Evolutionary conservation across 2,113 vertebrate genomes (phyloP), one percentile per base, ranked within the genome.

Genomic region (Lepus europaeus): DNA sequence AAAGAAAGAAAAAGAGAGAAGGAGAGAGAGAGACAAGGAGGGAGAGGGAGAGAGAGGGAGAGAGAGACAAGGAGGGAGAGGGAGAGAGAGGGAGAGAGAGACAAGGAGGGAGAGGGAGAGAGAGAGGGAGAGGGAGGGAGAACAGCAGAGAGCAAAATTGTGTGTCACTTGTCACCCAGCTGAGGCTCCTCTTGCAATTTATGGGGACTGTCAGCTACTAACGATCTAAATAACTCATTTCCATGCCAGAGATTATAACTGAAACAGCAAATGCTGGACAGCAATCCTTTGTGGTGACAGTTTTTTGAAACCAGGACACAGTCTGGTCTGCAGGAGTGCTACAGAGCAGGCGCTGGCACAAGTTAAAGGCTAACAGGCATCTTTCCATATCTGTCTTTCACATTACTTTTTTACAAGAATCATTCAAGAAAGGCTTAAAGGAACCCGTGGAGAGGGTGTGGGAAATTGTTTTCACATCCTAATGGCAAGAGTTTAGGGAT

Each of bases 241-340:
- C 78, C 81, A 79, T 84, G 87, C 61, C 80, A 94, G 89, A 78
- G 77, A 88, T 92, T 89, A 96, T 94, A 96, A 91, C 56, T 72
- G 77, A 97, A 91, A 84, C 77, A 93, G 81, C 94, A 95, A 94
- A 95, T 93, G 81, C 86, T 27, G 14, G 23, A 84, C 82, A 96
- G 74, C n/a, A 93, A 73, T 73, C 81, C 31, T 23, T 59, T 66
- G 83, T 68, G 86, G 23, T 91, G 96, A 76, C 36, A 13, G 20
- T 61, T 90, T 88, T 72, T 82, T 63, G 2, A 69, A 93, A 96
- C 79, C 70, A 36, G 69, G 51, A 80, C 77, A 93, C 61, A 61
- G 79, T 31, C n/a, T 82, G 4, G 16, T 89, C 61, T 66, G 1
- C 49, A 8, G 87, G 49, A 25, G 25, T 91, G 86, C 39, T 73